Base-by-base conservation (phyloP, 1,140 invertebrate genomes). In the Orius laevigatus region DNA sequence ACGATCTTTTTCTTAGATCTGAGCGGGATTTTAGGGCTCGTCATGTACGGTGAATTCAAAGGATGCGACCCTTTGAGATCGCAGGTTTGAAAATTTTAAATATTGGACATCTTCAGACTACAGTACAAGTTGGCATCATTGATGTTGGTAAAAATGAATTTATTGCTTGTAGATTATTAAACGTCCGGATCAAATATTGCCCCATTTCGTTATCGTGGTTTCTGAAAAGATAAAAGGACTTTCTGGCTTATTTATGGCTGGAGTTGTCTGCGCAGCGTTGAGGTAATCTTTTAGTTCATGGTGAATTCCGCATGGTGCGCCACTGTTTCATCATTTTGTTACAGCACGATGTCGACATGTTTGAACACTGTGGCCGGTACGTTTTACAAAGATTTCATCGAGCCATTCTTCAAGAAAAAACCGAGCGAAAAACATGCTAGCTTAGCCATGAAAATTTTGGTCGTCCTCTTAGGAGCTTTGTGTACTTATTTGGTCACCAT, bases 291-390 rank as follows among this genome's bases (percentile, higher is more conserved):
- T 31, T 38, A 4, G 15, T 4, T 4, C n/a, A n/a, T 38, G 10
- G 15, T 12, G n/a, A 34, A 34, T 16, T 10, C 15, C 3, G 11
- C 11, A 12, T 38, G 36, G 36, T 16, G 36, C 15, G n/a, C 15
- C 15, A 12, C n/a, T n/a, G n/a, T 34, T 16, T 38, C 36, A 38
- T 16, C 36, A 35, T 38, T 1, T 43, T 43, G 14, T 53, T 59
- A 31, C 58, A 79, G 76, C 58, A 76, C 79, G 1, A 66, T 80
- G 38, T 79, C 76, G 0, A 74, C 74, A 9, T 67, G 70, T 6
- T 58, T 80, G 32, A 81, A 80, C 57, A 73, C 75, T 9, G 57
- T 81, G 49, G 68, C 78, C 4, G 76, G 78, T 11, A 75, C 78
- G 9, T 69, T 73, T 14, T 70, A 77, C 56, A 72, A 79, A 59